These are phyloP conservation scores for Nebria salina DNA, from an alignment of 2,888 invertebrate genomes.

Conservation along the genomic window DNA sequence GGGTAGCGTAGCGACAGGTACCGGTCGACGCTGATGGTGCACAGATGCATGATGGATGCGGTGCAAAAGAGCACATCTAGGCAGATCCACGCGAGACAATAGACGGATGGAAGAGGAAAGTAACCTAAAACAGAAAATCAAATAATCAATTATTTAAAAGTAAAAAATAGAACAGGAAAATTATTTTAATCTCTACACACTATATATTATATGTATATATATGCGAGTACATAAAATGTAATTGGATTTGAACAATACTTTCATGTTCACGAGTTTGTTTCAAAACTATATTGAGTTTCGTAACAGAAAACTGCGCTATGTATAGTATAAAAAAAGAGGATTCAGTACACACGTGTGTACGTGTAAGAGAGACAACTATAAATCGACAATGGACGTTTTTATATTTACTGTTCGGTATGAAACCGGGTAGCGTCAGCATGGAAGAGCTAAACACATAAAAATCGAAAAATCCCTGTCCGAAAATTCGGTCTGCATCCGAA, in stretches of 20 bases:
- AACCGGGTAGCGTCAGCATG: background rate
- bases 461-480: background rate
- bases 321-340: background rate
- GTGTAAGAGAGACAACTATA: background rate
- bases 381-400: too few relatives aligned
- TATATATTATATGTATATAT: too few relatives aligned
- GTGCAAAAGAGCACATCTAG: conserved; percentile 96
- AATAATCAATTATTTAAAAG: conserved; percentile 19
- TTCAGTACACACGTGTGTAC: too few relatives aligned
- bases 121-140: conserved; percentile 70
- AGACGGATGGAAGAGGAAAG: conserved; percentile 82
- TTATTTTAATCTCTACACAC: background rate
- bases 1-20: conserved; percentile 92
- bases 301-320: background rate
- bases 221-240: background rate
- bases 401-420: too few relatives aligned
- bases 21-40: conserved; percentile 95
- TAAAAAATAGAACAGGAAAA: background rate
- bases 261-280: background rate
- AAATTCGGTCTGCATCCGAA: background rate
- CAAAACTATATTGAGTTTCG: background rate
- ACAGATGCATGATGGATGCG: conserved; percentile 96
- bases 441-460: background rate
- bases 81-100: conserved; percentile 94
- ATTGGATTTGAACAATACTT: background rate